Base-by-base conservation (phyloP, 2,113 vertebrate genomes). In the Coregonus clupeaformis region DNA sequence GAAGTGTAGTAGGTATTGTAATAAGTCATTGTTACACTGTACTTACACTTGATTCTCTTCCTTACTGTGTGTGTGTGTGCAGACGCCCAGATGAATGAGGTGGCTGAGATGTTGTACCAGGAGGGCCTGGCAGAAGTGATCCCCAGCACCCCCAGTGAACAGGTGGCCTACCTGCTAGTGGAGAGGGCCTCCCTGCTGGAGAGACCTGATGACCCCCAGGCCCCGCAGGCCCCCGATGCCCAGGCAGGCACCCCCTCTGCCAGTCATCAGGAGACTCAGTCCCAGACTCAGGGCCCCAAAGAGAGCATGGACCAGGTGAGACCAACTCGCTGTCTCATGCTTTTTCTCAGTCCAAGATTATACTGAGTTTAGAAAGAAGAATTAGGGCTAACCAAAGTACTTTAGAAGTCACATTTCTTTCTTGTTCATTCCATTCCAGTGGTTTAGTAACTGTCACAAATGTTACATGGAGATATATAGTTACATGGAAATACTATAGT, bases 51-150 rank as follows among this genome's bases (percentile, higher is more conserved):
- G 16, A 18, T 18, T 52, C 13, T 18, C 49, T 52, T 18, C 49
- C 11, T 52, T 18, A 12, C 69, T 22, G 20, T 2, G 7, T 27
- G 11, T 9, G 4, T 4, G 3, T 2, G 6, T 9, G 18, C 84
- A 97, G 95, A 94, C 78, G 77, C 85, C 16, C 94, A 95, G 88
- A 87, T 90, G 84, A 94, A 92, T 36, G 93, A 96, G 85, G 89
- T 93, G 63, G 81, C 92, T 65, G 94, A 95, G 88, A 93, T 96
- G 94, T 87, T 95, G 84, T 88, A 91, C 75, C 93, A 94, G 86
- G 94, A 96, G 79, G 93, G 89, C 29, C 88, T 96, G 27, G 91
- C 87, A 0, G 92, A 95, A 72, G 83, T 94, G 71, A 85, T 93
- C 52, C 88, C 84, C 85, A 93, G 92, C 80, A 94, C 89, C 55